phyloP scores from a whole-genome alignment of 2,888 invertebrate genomes.

The Aphidoletes aphidimyza region DNA sequence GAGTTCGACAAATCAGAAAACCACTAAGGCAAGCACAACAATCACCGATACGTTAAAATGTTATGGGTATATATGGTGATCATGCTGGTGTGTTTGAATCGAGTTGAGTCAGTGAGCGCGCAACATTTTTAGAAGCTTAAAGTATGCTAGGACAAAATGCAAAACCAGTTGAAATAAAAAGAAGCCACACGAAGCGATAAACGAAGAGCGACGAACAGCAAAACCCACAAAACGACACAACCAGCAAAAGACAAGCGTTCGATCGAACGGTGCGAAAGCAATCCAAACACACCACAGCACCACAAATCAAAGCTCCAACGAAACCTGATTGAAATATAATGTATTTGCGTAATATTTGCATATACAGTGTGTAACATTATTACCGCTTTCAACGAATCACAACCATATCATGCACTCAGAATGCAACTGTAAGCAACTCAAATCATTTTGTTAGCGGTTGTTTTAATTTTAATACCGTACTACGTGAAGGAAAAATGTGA shows the following conservation, averaged over 20 bases:
- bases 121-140: background rate
- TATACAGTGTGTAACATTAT: no score
- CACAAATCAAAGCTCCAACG: slow-evolving; percentile 20
- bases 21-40: background rate
- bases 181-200: background rate
- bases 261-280: slow-evolving; percentile 34
- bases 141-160: slow-evolving; percentile 42
- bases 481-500: no score
- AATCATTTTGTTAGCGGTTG: no score
- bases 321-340: slow-evolving; percentile 42
- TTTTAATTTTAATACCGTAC: no score
- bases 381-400: no score
- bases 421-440: no score
- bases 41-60: background rate
- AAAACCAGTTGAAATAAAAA: slow-evolving; percentile 32
- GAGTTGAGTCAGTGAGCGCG: background rate
- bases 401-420: no score
- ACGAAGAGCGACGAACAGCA: no score
- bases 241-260: background rate
- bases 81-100: no score
- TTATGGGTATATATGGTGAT: no score
- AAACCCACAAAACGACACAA: background rate
- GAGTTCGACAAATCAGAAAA: background rate
- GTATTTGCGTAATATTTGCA: no score
- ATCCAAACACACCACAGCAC: slow-evolving; percentile 48